These are phyloP conservation scores for Apaloderma vittatum DNA, from an alignment of 2,113 vertebrate genomes.

Conservation along the genomic window DNA sequence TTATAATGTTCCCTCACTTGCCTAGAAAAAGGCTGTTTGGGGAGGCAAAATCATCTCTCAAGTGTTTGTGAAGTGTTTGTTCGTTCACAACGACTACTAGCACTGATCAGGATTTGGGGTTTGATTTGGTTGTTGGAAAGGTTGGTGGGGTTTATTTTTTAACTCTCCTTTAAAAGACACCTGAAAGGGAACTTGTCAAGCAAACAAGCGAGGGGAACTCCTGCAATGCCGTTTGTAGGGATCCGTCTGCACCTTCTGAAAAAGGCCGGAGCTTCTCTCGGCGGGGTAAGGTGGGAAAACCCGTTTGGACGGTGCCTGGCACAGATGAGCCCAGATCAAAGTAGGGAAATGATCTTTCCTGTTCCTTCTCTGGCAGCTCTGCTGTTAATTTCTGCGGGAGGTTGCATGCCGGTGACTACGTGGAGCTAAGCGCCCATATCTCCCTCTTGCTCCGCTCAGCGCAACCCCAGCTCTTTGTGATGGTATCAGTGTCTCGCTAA, in stretches of 20 bases:
- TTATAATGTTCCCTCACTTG: background rate
- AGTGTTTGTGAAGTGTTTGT: background rate
- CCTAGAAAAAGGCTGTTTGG: background rate
- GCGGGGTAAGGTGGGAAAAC: background rate
- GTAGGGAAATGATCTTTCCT: background rate
- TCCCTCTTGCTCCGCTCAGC: background rate
- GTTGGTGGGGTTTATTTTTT: background rate
- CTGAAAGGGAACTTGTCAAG: background rate
- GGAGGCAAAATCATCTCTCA: background rate
- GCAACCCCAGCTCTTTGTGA: background rate
- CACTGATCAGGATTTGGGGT: background rate
- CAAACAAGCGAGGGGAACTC: background rate
- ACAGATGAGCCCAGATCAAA: background rate
- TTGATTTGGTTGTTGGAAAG: background rate
- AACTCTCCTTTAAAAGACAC: background rate
- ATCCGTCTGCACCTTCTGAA: background rate
- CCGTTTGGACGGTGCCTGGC: background rate
- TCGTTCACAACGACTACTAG: background rate
- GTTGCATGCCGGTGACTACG: accelerated
- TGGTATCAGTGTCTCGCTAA: background rate
- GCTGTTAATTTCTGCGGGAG: background rate
- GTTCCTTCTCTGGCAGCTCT: background rate
- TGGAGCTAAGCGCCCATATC: background rate
- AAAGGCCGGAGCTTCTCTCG: background rate
- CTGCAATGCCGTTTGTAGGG: accelerated